Percentiles rank a stretch among this genome's conserved stretches.
phyloP scores from a whole-genome alignment of 2,797 vertebrate species.

The Halcyon smyrnensis region DNA sequence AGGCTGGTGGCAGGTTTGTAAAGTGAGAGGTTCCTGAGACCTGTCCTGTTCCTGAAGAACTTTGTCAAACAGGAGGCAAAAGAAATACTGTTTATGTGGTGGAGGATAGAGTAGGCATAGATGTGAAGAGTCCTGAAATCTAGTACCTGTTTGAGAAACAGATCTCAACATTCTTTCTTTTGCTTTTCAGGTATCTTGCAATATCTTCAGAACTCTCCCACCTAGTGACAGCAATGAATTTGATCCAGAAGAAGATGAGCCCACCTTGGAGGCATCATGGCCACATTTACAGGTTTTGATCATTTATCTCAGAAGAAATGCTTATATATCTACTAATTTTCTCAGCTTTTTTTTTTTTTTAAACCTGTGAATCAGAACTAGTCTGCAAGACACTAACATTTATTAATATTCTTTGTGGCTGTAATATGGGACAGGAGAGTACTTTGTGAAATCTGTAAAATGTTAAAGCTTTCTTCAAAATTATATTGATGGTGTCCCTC shows the following conservation, averaged over 20 bases:
- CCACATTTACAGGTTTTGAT: conserved; percentile 92
- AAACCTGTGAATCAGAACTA: background rate
- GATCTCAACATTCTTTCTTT: conserved; percentile 46
- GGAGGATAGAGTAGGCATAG: background rate
- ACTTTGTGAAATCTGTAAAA: background rate
- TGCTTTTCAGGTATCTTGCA: conserved; percentile 92
- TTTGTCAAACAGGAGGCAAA: background rate
- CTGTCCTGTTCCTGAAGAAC: background rate
- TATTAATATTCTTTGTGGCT: background rate
- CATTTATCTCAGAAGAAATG: background rate
- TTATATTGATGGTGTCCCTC: background rate
- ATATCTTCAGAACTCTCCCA: conserved; percentile 99
- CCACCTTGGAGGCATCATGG: conserved; percentile 97
- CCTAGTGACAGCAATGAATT: conserved; percentile 99
- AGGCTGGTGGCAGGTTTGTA: background rate
- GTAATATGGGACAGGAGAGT: background rate
- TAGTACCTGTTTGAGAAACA: background rate
- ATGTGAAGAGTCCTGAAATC: background rate
- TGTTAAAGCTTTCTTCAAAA: background rate
- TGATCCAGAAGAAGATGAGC: conserved; percentile 98
- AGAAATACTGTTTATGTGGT: background rate
- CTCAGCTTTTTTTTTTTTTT: conserved; percentile 1
- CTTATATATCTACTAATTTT: background rate
- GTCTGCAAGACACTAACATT: background rate
- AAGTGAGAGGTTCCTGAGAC: background rate